A percentile compares a stretch with the other conserved stretches of the same genome.
Evolutionary conservation across 2,797 vertebrate genomes (phyloP).

Genomic region (Leptodactylus fallax): DNA sequence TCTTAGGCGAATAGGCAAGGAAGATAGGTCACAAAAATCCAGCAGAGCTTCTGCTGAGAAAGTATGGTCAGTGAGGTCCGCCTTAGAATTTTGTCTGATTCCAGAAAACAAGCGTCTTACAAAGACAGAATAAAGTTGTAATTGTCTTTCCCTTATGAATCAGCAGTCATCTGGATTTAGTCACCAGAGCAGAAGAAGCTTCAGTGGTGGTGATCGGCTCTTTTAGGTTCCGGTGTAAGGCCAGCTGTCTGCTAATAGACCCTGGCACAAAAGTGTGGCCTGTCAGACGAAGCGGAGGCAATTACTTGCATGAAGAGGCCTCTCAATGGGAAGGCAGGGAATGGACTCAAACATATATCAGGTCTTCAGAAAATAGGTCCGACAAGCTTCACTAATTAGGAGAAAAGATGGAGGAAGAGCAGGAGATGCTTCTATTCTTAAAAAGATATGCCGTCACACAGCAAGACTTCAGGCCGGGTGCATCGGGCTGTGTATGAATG

Average conservation of each 20-base stretch:
- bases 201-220: neutral
- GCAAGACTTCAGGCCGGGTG: neutral
- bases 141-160: neutral
- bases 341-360: constrained; percentile 9
- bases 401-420: neutral
- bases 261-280: neutral
- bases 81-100: too few relatives aligned
- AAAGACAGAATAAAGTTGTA: neutral
- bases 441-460: neutral
- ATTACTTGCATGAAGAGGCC: constrained; percentile 41
- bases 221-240: neutral
- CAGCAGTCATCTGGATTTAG: neutral
- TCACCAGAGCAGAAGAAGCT: neutral
- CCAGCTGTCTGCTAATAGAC: constrained; percentile 32
- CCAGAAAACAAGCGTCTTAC: too few relatives aligned
- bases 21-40: too few relatives aligned
- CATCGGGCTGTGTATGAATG: neutral
- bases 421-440: constrained; percentile 3
- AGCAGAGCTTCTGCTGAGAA: too few relatives aligned
- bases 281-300: constrained; percentile 19
- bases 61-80: too few relatives aligned
- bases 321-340: neutral
- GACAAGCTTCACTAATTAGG: constrained; percentile 41
- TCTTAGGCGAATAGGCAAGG: too few relatives aligned
- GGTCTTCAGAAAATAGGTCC: neutral